Conservation (phyloP, 1,140 invertebrate genomes). For the Kradibia gibbosae region DNA sequence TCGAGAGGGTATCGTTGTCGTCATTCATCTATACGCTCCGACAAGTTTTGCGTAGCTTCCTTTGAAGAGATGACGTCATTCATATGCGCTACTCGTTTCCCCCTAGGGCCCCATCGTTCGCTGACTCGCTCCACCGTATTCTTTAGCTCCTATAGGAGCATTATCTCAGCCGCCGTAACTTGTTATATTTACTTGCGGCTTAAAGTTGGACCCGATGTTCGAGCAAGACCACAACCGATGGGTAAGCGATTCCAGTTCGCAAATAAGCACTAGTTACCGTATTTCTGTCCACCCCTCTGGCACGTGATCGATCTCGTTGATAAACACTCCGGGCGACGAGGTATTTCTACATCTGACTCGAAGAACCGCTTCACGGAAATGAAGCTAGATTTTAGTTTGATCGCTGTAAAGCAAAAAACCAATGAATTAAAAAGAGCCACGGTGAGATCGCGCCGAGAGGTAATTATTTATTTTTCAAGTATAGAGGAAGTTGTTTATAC, state of each 20-base stretch:
- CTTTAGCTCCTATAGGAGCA: neutral
- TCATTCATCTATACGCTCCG: neutral
- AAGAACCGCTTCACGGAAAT: neutral
- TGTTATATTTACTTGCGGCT: slow-evolving; percentile 8
- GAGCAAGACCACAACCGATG: too few relatives aligned
- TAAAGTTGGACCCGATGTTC: neutral
- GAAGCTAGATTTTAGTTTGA: neutral
- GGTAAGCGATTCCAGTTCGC: neutral
- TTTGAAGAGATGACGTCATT: slow-evolving; percentile 42
- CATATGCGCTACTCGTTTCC: neutral
- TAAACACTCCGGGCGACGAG: neutral
- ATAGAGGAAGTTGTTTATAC: neutral
- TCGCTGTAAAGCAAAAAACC: neutral
- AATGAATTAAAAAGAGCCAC: neutral
- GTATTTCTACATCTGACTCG: neutral
- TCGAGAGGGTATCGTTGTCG: neutral
- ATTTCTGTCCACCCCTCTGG: neutral
- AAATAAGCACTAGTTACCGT: neutral
- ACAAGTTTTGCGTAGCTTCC: slow-evolving; percentile 16
- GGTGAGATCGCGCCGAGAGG: neutral
- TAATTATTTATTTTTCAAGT: neutral
- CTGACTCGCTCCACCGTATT: neutral
- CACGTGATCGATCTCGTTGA: neutral
- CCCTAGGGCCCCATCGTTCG: slow-evolving; percentile 5
- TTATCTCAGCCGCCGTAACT: neutral